Evolutionary conservation across 2,888 invertebrate species (phyloP).

Genomic region (Vanessa cardui): DNA sequence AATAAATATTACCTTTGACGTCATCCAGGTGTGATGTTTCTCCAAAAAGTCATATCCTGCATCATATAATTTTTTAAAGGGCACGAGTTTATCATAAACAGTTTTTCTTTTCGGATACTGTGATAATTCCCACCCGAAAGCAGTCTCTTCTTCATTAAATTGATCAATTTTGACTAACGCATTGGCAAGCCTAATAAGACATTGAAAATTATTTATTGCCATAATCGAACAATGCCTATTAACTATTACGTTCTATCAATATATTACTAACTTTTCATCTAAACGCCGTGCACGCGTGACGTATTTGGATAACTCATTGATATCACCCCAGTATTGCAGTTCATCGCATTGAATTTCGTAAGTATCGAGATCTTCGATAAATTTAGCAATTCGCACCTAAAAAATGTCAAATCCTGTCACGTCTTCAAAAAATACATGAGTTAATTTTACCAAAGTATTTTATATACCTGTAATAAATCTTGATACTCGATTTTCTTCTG

Average conservation of each 20-base stretch:
- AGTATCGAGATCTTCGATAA: conserved; percentile 90
- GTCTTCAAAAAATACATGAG: not conserved
- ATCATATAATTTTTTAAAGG: conserved; percentile 94
- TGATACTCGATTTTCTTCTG: conserved; percentile 94
- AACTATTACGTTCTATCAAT: not conserved
- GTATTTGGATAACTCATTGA: conserved; percentile 91
- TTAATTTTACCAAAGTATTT: not conserved
- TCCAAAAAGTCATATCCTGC: conserved; percentile 93
- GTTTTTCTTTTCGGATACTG: conserved; percentile 93
- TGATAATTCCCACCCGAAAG: conserved; percentile 94
- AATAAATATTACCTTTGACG: conserved; percentile 72
- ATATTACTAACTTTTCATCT: conserved; percentile 83
- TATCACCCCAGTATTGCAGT: conserved; percentile 93
- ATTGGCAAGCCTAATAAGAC: conserved; percentile 79
- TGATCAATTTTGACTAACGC: conserved; percentile 92
- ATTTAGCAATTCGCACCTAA: conserved; percentile 87
- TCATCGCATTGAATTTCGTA: conserved; percentile 92
- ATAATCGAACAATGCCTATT: not conserved
- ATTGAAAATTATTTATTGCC: not conserved
- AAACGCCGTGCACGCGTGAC: conserved; percentile 90
- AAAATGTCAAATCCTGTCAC: not conserved
- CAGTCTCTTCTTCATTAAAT: conserved; percentile 95
- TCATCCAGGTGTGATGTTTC: conserved; percentile 94
- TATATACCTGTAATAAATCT: conserved; percentile 85
- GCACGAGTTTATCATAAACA: conserved; percentile 90